A percentile compares a stretch with the other conserved stretches of the same genome.
Conservation (phyloP, 2,888 invertebrate species). For the Andricus quercusramuli region DNA sequence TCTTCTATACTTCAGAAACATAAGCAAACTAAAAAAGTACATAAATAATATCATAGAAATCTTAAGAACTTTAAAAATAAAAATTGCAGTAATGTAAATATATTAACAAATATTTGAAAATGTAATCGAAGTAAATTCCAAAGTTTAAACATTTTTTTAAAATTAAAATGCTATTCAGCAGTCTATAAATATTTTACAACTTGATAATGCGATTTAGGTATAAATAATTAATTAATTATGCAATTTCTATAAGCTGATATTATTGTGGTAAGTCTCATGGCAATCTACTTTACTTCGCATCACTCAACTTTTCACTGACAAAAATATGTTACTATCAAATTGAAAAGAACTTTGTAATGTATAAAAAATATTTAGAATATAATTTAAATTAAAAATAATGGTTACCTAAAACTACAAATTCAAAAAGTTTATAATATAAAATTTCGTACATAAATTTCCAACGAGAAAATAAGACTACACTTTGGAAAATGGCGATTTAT, state of each 20-base stretch:
- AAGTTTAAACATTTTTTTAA: no score
- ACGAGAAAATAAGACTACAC: neutral
- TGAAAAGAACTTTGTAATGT: neutral
- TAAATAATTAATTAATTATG: neutral
- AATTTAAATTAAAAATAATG: neutral
- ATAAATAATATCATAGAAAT: neutral
- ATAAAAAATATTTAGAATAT: neutral
- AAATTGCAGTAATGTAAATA: no score
- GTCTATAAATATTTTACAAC: neutral
- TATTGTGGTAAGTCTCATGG: neutral
- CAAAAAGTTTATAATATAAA: neutral
- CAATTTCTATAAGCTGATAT: neutral
- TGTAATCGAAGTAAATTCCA: no score
- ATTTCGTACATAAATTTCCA: neutral
- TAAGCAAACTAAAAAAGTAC: neutral
- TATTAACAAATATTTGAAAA: no score
- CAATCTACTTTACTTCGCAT: neutral
- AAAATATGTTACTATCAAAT: neutral
- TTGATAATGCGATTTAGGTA: neutral
- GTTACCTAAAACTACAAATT: neutral
- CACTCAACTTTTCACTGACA: neutral
- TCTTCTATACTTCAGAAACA: neutral
- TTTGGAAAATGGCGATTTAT: constrained; percentile 24
- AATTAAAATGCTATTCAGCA: no score
- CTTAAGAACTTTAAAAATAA: neutral